A percentile compares a stretch with the other conserved stretches of the same genome.
These are phyloP conservation scores for Potorous gilbertii DNA, from an alignment of 2,797 vertebrate species.

Conservation along the genomic window DNA sequence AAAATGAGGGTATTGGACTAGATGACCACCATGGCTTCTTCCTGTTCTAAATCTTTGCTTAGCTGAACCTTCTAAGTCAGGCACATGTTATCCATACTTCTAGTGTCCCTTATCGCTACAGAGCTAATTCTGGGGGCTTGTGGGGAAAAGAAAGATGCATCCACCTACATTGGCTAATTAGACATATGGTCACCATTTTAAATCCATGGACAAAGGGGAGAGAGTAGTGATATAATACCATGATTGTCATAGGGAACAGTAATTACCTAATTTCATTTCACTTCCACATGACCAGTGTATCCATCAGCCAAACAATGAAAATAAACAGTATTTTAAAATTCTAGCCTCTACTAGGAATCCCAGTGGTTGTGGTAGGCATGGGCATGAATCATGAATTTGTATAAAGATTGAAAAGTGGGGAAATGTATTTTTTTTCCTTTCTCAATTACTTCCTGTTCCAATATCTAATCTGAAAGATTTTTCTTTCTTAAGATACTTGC, in stretches of 20 bases:
- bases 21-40: not conserved
- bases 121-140: not conserved
- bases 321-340: not conserved
- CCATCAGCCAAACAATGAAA: slow-evolving; percentile 32
- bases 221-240: not conserved
- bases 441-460: slow-evolving; percentile 24
- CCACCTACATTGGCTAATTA: not conserved
- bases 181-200: not conserved
- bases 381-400: not conserved
- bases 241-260: not conserved
- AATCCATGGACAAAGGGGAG: not conserved
- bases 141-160: not conserved
- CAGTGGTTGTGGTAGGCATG: fast-evolving
- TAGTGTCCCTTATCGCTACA: not conserved
- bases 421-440: slow-evolving; percentile 23
- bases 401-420: not conserved
- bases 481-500: slow-evolving; percentile 28
- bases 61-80: not conserved
- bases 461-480: not conserved
- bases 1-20: not conserved
- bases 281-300: slow-evolving; percentile 10
- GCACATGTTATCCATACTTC: not conserved
- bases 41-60: not conserved
- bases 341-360: not conserved
- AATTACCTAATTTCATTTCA: slow-evolving; percentile 3